phyloP scores from a whole-genome alignment of 1,140 invertebrate species.

The Apis cerana region DNA sequence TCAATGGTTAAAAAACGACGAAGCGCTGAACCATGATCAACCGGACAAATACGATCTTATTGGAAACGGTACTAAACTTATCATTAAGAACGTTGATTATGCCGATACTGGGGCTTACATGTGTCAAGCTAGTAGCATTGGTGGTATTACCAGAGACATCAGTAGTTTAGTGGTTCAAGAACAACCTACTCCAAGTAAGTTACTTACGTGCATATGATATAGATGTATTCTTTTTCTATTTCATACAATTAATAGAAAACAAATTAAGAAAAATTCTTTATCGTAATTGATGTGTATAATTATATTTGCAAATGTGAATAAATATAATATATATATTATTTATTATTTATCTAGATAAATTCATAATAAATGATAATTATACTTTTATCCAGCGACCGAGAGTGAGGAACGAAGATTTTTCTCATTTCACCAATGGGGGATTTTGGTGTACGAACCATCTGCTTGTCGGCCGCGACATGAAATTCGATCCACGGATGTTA shows the following conservation, averaged over 20 bases:
- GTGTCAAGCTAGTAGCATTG: slow-evolving; percentile 88
- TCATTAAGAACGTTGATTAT: slow-evolving; percentile 86
- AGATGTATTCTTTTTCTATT: background rate
- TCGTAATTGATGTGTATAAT: background rate
- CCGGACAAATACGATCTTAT: slow-evolving; percentile 87
- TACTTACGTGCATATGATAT: background rate
- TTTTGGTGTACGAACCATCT: slow-evolving; percentile 89
- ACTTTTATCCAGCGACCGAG: slow-evolving; percentile 79
- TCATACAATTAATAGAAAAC: background rate
- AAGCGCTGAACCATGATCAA: slow-evolving; percentile 82
- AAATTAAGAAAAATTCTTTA: background rate
- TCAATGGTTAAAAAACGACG: slow-evolving; percentile 89
- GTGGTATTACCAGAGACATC: slow-evolving; percentile 87
- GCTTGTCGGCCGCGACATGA: slow-evolving; percentile 88
- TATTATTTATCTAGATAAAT: background rate
- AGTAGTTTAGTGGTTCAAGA: slow-evolving; percentile 88
- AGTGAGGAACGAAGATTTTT: slow-evolving; percentile 87
- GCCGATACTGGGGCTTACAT: slow-evolving; percentile 90
- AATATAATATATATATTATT: background rate
- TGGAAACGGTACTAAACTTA: slow-evolving; percentile 87
- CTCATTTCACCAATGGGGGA: slow-evolving; percentile 89
- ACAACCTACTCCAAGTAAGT: slow-evolving; percentile 85
- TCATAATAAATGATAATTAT: background rate
- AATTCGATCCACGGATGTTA: slow-evolving; percentile 88
- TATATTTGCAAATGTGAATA: slow-evolving; percentile 49